Base-by-base conservation (phyloP, 2,888 invertebrate genomes). In the Sminthurides aquaticus region DNA sequence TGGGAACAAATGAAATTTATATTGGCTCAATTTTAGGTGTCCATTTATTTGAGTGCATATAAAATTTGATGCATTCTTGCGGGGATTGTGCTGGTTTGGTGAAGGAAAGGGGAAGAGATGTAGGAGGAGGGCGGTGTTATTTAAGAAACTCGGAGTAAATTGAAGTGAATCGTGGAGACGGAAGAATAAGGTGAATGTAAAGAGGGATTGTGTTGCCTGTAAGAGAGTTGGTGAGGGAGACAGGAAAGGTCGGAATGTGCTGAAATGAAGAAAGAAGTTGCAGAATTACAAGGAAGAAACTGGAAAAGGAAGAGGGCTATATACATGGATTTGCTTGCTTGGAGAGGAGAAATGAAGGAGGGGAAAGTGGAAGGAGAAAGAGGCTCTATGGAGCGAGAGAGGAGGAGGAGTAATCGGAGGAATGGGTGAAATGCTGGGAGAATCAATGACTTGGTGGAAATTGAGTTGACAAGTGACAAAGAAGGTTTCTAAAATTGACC, bases 401-500 rank as follows among this genome's bases (percentile, higher is more conserved):
- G 29, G 49, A 60, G 22, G 26, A 3, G 27, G 27, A 52, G 27
- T 20, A 54, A 54, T 26, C 48, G n/a, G 27, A 29, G 48, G 48
- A 49, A 56, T 56, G 56, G 55, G 22, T 18, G 3, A 27, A 26
- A 25, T 48, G 57, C 62, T 34, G 8, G 15, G 8, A 15, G 43
- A 34, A 34, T 34, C 43, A 34, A 34, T 34, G 43, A 34, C 43
- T 34, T 34, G 43, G 43, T 34, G 15, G 43, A 34, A 34, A 56
- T 57, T 56, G 57, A 26, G 43, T 56, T 62, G 62, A 62, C 62
- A 29, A 56, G 28, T 62, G 62, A 62, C 55, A 62, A 62, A 62
- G 57, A 22, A 62, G 57, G 62, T 62, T 62, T 62, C 57, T 27
- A 62, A 62, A 62, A 62, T 56, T 62, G 62, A 62, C 62, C 62